phyloP scores from a whole-genome alignment of 2,113 vertebrate genomes.

The Macrotis lagotis region DNA sequence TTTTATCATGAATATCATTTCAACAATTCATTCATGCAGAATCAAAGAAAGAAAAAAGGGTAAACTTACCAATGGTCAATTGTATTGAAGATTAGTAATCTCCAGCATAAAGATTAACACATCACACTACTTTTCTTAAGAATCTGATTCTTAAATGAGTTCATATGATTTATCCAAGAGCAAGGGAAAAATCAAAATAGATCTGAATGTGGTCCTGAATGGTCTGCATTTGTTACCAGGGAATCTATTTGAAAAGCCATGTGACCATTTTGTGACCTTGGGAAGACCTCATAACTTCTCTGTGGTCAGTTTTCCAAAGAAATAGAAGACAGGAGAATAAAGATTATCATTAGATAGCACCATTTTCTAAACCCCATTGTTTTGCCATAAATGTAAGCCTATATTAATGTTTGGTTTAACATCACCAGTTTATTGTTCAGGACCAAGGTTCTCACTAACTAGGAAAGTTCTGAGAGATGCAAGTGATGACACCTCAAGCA shows the following conservation, averaged over 20 bases:
- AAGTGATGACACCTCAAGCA: neutral
- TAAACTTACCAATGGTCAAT: constrained; percentile 45
- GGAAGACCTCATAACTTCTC: neutral
- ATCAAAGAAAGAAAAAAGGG: neutral
- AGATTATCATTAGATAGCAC: neutral
- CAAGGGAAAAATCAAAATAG: neutral
- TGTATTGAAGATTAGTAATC: constrained; percentile 30
- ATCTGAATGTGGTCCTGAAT: neutral
- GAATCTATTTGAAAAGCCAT: neutral
- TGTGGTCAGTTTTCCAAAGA: neutral
- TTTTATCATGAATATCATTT: constrained; percentile 73
- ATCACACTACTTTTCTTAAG: constrained; percentile 1
- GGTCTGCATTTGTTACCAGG: neutral
- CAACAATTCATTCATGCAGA: constrained; percentile 59
- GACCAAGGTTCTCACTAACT: neutral
- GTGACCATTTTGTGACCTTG: neutral
- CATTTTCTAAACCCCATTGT: neutral
- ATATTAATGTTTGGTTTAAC: neutral
- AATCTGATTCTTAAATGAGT: constrained; percentile 11
- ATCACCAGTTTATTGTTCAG: neutral
- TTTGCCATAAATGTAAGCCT: neutral
- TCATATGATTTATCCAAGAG: neutral
- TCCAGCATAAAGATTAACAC: constrained; percentile 24
- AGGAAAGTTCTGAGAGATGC: neutral
- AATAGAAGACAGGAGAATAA: neutral